Percentiles rank a stretch among this genome's conserved stretches.
These are phyloP conservation scores for Etheostoma perlongum DNA, from an alignment of 2,797 vertebrate species.

Conservation along the genomic window DNA sequence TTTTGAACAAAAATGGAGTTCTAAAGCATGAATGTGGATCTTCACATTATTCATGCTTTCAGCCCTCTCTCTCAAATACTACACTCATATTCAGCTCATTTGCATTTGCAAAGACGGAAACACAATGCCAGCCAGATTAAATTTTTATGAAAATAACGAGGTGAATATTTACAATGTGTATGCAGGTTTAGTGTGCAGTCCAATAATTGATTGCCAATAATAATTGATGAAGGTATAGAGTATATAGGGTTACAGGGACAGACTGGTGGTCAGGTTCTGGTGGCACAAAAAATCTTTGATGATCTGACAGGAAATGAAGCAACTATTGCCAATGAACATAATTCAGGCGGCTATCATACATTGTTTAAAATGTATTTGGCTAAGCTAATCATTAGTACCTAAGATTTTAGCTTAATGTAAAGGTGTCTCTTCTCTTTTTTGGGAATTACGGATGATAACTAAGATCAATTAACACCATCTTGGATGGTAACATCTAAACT, in stretches of 20 bases:
- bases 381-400: too few species aligned
- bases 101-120: neutral
- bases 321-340: too few species aligned
- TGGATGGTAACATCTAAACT: too few species aligned
- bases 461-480: too few species aligned
- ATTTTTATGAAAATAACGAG: neutral
- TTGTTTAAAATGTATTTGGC: too few species aligned
- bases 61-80: neutral
- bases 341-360: too few species aligned
- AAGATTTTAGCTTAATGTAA: too few species aligned
- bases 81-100: neutral
- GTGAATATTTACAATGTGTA: neutral
- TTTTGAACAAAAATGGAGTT: neutral
- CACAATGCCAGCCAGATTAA: neutral
- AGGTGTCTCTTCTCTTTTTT: too few species aligned
- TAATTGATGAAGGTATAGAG: too few species aligned
- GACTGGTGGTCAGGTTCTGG: neutral
- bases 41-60: neutral
- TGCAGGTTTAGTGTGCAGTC: too few species aligned
- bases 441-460: too few species aligned
- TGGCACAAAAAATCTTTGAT: conserved; percentile 1
- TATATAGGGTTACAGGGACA: too few species aligned
- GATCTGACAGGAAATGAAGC: neutral
- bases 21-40: neutral
- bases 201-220: neutral